These are phyloP conservation scores for Drosophila bunnanda DNA, from an alignment of 2,888 invertebrate genomes.

Conservation along the genomic window DNA sequence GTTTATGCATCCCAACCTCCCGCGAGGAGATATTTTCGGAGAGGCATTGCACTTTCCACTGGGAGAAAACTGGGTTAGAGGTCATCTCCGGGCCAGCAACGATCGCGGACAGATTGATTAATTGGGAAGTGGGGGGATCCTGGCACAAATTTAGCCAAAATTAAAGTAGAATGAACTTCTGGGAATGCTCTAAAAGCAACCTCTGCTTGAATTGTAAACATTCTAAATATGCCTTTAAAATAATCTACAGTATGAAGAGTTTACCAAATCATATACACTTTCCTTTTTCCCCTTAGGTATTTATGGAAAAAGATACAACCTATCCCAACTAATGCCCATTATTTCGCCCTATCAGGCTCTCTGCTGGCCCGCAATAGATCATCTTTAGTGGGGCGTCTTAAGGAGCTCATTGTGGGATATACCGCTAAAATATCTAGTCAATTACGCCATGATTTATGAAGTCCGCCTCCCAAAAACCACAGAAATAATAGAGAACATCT, in stretches of 20 bases:
- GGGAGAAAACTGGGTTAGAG: constrained; percentile 24
- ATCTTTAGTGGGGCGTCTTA: constrained; percentile 10
- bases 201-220: neutral
- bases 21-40: constrained; percentile 2
- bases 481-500: constrained; percentile 49
- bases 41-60: constrained; percentile 21
- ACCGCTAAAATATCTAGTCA: constrained; percentile 44
- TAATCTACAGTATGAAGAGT: neutral
- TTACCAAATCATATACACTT: neutral
- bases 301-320: too few species aligned
- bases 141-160: neutral
- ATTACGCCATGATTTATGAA: constrained; percentile 72
- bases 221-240: neutral
- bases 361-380: constrained; percentile 16
- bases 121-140: neutral
- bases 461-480: constrained; percentile 5
- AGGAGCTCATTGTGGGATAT: constrained; percentile 4
- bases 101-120: constrained; percentile 5
- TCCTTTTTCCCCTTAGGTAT: too few species aligned
- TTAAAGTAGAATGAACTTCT: neutral
- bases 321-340: constrained; percentile 5
- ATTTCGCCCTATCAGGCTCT: constrained; percentile 1
- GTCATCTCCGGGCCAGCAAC: constrained; percentile 15
- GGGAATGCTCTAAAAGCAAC: neutral
- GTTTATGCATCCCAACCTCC: constrained; percentile 21